These are phyloP conservation scores for Drosophila planitibia DNA, from an alignment of 2,888 invertebrate species.

Conservation along the genomic window DNA sequence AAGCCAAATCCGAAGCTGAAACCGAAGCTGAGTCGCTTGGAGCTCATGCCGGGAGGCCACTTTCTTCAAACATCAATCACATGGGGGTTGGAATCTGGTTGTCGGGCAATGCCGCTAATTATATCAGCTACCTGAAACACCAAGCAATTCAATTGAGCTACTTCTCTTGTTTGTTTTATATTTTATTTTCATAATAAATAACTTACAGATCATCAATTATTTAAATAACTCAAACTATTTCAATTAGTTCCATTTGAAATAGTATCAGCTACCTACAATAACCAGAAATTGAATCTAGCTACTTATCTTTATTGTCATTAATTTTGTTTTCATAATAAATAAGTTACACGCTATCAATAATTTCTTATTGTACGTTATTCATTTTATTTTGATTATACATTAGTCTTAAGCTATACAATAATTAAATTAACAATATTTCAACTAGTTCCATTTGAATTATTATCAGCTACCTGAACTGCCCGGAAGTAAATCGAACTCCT, in stretches of 20 bases:
- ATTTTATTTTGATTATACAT: too few species aligned
- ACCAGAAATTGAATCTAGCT: not conserved
- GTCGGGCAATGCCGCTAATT: slow-evolving; percentile 43
- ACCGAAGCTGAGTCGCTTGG: not conserved
- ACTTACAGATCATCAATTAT: slow-evolving; percentile 18
- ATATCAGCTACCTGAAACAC: slow-evolving; percentile 38
- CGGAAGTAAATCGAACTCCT: slow-evolving; percentile 1
- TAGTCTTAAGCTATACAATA: too few species aligned
- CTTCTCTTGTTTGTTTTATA: not conserved
- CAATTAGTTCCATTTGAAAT: not conserved
- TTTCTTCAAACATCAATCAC: slow-evolving; percentile 70
- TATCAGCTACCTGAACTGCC: slow-evolving; percentile 35
- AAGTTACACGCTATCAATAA: too few species aligned
- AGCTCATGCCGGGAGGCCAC: slow-evolving; percentile 27
- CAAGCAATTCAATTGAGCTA: slow-evolving; percentile 10
- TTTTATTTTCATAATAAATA: slow-evolving; percentile 29
- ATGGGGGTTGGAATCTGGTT: slow-evolving; percentile 10
- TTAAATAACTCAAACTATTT: not conserved
- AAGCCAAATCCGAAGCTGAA: not conserved
- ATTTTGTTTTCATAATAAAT: not conserved
- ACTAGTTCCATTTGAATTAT: too few species aligned
- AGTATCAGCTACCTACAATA: not conserved
- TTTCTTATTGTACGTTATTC: too few species aligned
- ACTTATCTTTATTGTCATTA: not conserved
- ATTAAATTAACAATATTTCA: too few species aligned